Base-by-base conservation (phyloP, 1,140 invertebrate genomes). In the Periplaneta americana region DNA sequence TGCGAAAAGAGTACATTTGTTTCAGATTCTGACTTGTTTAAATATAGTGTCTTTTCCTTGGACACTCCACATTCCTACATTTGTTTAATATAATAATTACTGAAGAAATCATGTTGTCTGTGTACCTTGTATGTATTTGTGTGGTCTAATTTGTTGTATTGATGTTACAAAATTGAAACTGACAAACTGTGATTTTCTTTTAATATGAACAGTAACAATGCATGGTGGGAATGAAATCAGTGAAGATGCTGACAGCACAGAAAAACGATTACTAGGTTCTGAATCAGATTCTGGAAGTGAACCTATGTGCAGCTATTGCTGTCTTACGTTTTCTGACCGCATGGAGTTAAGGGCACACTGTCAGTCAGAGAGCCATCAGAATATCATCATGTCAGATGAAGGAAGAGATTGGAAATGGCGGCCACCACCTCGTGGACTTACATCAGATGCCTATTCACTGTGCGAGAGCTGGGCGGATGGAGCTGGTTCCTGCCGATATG, bases 331-430 rank as follows among this genome's bases (percentile, higher is more conserved):
- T 85, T 85, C 86, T 66, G 89, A 90, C 80, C 88, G 91, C 82
- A 88, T 88, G 57, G 93, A 94, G 82, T 86, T 94, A 37, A 88
- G 91, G 39, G 88, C 89, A 74, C 93, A 94, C 86, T 93, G 92
- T 85, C 90, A 92, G 83, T 92, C 92, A 35, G 92, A 93, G 85
- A 87, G 89, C 74, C 93, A 95, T 85, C 93, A 93, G 87, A 91
- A 90, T 82, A 91, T 92, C 79, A 92, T 94, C 83, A 94, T 93
- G 90, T 93, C 92, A 34, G 93, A 94, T 87, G 93, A 93, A 85
- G 93, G 89, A 80, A 88, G 92, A 34, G 92, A 93, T 84, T 95
- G 94, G 94, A 91, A 92, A 81, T 94, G 91, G 88, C 87, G 93
- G 79, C 91, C 93, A 22, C 93, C 93, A 35, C 93, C 93, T 31